phyloP scores from a whole-genome alignment of 2,888 invertebrate species.

The Pristionchus maxplancki region DNA sequence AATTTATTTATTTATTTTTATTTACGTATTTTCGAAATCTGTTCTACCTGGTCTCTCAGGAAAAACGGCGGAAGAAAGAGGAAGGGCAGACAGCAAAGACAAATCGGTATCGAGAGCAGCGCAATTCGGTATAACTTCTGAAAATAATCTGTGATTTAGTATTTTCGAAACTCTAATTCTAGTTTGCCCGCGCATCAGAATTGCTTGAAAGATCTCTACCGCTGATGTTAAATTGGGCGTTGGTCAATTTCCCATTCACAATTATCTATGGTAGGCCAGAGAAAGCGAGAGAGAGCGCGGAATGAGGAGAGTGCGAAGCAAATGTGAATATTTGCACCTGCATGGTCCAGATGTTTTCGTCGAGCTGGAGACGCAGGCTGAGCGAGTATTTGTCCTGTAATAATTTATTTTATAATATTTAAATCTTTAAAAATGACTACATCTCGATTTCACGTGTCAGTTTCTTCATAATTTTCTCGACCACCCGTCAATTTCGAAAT shows the following conservation, averaged over 20 bases:
- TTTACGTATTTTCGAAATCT: no score
- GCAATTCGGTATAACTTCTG: not conserved
- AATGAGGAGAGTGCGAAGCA: not conserved
- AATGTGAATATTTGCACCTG: not conserved
- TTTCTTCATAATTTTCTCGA: no score
- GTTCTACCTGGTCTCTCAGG: not conserved
- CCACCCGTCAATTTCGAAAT: no score
- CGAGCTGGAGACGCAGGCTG: not conserved
- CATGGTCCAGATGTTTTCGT: constrained; percentile 28
- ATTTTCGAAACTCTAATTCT: not conserved
- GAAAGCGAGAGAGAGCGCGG: not conserved
- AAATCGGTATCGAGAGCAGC: not conserved
- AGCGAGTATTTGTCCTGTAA: constrained; percentile 22
- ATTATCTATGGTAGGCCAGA: not conserved
- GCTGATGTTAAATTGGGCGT: not conserved
- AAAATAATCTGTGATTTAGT: not conserved
- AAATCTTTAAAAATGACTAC: not conserved
- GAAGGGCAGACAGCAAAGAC: not conserved
- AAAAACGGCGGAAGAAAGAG: constrained; percentile 29
- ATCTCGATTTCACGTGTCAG: not conserved
- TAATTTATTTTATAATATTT: not conserved
- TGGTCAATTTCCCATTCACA: no score
- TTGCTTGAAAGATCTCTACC: not conserved
- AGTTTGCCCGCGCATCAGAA: not conserved
- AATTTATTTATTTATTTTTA: not conserved